Evolutionary conservation across 2,888 invertebrate species (phyloP), one percentile per base, ranked within the genome.

Genomic region (Labia minor): DNA sequence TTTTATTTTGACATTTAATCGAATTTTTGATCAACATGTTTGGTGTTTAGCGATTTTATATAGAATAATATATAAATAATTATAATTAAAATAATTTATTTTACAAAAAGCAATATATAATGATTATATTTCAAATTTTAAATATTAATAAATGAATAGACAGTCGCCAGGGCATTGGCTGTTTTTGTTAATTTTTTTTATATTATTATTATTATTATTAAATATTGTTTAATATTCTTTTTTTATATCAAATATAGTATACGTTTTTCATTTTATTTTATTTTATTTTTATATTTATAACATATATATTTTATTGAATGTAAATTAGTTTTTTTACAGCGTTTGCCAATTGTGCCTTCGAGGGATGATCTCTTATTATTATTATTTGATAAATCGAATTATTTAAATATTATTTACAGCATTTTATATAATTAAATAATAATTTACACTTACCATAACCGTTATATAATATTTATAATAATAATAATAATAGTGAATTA

Each of bases 111-210:
- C 70, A 68, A 68, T 70, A 69, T 63, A 68, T 65, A n/a, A n/a
- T n/a, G n/a, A n/a, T n/a, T n/a, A n/a, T n/a, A n/a, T n/a, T n/a
- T n/a, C n/a, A n/a, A n/a, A n/a, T n/a, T n/a, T n/a, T n/a, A n/a
- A n/a, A 67, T 67, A 67, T 68, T 68, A 67, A 67, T 68, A 67
- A 68, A 70, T 70, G 70, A 70, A 69, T n/a, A 49, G n/a, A 49
- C 4, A 49, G 49, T 49, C 49, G 49, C 49, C 49, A 49, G 49
- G 49, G 49, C 49, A 49, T 49, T 49, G 49, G 49, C 49, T 49
- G 49, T 49, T 49, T 70, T 67, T 63, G 37, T 65, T 67, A 61
- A 64, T 69, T 68, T 61, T 66, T 67, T 67, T 49, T 16, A n/a
- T 49, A 49, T 49, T 49, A 37, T 33, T 66, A 64, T 63, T 61